These are phyloP conservation scores for Drosophila ironensis DNA, from an alignment of 1,140 invertebrate species.

Conservation along the genomic window DNA sequence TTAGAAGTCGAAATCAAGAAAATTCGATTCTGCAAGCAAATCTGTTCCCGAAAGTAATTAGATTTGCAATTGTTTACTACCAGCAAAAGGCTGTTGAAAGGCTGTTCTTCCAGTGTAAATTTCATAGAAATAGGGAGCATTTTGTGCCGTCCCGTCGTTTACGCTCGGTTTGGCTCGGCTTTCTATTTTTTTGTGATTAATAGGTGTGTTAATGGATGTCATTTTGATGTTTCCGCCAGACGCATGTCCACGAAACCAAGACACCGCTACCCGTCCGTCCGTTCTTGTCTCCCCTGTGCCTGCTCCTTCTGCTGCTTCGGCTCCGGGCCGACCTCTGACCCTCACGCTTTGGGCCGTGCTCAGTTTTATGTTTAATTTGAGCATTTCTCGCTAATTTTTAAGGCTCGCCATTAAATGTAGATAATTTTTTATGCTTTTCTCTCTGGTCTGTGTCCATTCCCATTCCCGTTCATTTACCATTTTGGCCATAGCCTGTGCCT, in stretches of 20 bases:
- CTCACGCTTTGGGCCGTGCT: constrained; percentile 9
- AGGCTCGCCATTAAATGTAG: constrained; percentile 78
- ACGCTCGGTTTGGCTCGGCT: constrained; percentile 46
- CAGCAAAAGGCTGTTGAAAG: no score
- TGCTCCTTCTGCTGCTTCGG: not conserved
- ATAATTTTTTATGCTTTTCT: constrained; percentile 74
- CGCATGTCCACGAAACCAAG: constrained; percentile 50
- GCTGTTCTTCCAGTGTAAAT: not conserved
- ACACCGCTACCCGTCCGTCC: no score
- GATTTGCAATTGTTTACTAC: no score
- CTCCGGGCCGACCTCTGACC: constrained; percentile 1
- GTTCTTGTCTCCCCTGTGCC: not conserved
- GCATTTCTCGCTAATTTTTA: constrained; percentile 80
- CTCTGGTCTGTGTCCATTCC: constrained; percentile 18
- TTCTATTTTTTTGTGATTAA: constrained; percentile 77
- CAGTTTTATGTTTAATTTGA: constrained; percentile 77
- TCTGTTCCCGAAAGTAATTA: no score
- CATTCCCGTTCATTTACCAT: constrained; percentile 53
- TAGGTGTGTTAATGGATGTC: constrained; percentile 82
- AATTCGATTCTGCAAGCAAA: no score
- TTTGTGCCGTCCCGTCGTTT: constrained; percentile 14
- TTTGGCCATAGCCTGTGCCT: constrained; percentile 20
- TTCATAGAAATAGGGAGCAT: not conserved
- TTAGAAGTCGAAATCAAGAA: no score
- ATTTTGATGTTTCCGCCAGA: constrained; percentile 81